phyloP scores from a whole-genome alignment of 2,797 vertebrate species.

The Chanos chanos region DNA sequence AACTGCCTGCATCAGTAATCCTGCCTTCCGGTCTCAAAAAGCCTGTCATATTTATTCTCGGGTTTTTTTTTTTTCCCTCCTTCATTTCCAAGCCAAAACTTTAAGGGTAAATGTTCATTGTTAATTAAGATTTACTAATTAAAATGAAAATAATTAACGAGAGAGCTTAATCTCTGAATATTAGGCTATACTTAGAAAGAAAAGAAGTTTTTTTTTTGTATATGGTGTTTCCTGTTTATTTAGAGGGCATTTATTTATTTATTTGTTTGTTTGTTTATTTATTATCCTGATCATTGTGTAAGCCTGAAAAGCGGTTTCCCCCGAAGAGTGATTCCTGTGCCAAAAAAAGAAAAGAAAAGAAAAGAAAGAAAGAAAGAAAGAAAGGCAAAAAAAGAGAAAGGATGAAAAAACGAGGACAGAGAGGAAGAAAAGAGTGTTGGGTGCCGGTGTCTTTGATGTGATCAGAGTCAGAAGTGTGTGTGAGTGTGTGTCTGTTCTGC shows the following conservation, averaged over 20 bases:
- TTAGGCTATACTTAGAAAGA: conserved; percentile 84
- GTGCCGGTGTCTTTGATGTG: conserved; percentile 71
- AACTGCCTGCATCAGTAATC: conserved; percentile 98
- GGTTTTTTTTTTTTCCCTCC: conserved; percentile 64
- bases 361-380: background rate
- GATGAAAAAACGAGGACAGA: background rate
- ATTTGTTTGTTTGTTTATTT: too few relatives aligned
- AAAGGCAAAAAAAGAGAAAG: too few relatives aligned
- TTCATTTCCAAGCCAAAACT: conserved; percentile 86
- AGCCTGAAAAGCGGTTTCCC: conserved; percentile 71
- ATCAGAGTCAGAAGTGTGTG: conserved; percentile 73
- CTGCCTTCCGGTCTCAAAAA: conserved; percentile 97
- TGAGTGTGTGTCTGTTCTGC: too few relatives aligned
- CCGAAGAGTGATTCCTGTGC: conserved; percentile 60
- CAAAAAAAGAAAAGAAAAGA: conserved; percentile 43
- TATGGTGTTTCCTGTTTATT: conserved; percentile 75
- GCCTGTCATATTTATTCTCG: conserved; percentile 99
- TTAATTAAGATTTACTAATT: conserved; percentile 99
- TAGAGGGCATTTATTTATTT: conserved; percentile 70
- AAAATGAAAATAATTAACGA: conserved; percentile 96
- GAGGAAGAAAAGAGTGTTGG: conserved; percentile 55
- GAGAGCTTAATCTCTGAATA: conserved; percentile 93
- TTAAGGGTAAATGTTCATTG: conserved; percentile 97
- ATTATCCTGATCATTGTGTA: too few relatives aligned
- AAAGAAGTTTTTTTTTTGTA: conserved; percentile 80